Evolutionary conservation across 2,888 invertebrate genomes (phyloP).

Genomic region (Cerastoderma edule): DNA sequence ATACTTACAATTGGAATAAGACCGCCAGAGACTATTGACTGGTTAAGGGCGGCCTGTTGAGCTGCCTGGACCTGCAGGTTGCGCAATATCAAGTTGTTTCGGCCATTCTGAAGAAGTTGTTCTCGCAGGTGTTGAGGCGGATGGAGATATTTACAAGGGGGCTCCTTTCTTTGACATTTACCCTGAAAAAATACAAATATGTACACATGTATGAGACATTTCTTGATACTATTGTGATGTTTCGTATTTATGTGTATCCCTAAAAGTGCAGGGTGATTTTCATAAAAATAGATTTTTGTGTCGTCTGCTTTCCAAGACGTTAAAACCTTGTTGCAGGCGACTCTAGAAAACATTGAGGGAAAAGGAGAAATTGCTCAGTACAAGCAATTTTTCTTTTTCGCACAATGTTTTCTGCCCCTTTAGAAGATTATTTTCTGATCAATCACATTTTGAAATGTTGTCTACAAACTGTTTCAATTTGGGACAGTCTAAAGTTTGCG

Average conservation of each 20-base stretch:
- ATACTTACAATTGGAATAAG: constrained; percentile 78
- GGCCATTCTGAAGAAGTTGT: constrained; percentile 99
- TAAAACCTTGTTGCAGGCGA: too few relatives aligned
- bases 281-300: too few relatives aligned
- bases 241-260: too few relatives aligned
- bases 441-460: too few relatives aligned
- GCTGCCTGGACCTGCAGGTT: constrained; percentile 87
- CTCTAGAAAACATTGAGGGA: background rate
- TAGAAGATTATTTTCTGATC: too few relatives aligned
- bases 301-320: too few relatives aligned
- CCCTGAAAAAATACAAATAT: constrained; percentile 88
- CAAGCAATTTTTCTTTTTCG: background rate
- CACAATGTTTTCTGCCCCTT: constrained; percentile 11
- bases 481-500: too few relatives aligned
- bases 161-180: constrained; percentile 99
- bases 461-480: too few relatives aligned
- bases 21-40: constrained; percentile 68
- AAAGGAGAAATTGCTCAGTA: constrained; percentile 10
- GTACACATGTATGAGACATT: background rate
- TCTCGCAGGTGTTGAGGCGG: constrained; percentile 99
- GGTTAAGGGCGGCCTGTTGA: constrained; percentile 69
- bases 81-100: constrained; percentile 99
- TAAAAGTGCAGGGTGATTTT: too few relatives aligned
- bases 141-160: constrained; percentile 99
- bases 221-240: constrained; percentile 1